Evolutionary conservation across 2,113 vertebrate species (phyloP), one percentile per base, ranked within the genome.

Genomic region (Aythya baeri): DNA sequence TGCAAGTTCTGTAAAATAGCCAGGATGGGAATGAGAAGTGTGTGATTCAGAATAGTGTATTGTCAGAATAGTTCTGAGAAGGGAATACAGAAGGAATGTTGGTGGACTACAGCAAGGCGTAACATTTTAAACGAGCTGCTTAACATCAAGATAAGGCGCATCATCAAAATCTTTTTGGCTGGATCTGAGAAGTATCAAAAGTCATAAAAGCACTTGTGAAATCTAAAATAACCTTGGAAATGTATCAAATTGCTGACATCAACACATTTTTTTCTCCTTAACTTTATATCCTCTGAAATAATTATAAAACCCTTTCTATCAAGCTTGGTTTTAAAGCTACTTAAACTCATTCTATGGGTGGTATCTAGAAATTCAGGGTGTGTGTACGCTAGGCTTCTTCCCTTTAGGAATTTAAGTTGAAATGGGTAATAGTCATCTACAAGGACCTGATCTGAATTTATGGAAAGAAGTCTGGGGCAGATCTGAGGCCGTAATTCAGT

Each of bases 1-100:
- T 93, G 61, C 65, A 85, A 93, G 84, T 63, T 80, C 95, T 95
- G 91, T 66, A 74, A 68, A 61, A 91, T 70, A 94, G 94, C 83
- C 73, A 80, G 66, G 87, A 89, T 26, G n/a, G 62, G 72, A 65
- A 93, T 78, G 46, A 44, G 73, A 92, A 91, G 74, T 63, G 83
- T 88, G 34, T 41, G 76, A 95, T 78, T 94, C 71, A 91, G 57
- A 78, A 43, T 26, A 79, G 26, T 3, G 23, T 83, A 38, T 93
- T 94, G 31, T 22, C 44, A 90, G 36, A 95, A 50, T 50, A 13
- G 3, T 44, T 85, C 58, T 80, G 65, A 87, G 80, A 90, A 66
- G 44, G 93, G 26, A 58, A 68, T 49, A 84, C 11, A 83, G 71
- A 80, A 80, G 65, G 61, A 83, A 74, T 21, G 18, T 26, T 62